A percentile compares a stretch with the other conserved stretches of the same genome.
Evolutionary conservation across 2,888 invertebrate genomes (phyloP).

Genomic region (Pseudococcus jackbeardsleyi): DNA sequence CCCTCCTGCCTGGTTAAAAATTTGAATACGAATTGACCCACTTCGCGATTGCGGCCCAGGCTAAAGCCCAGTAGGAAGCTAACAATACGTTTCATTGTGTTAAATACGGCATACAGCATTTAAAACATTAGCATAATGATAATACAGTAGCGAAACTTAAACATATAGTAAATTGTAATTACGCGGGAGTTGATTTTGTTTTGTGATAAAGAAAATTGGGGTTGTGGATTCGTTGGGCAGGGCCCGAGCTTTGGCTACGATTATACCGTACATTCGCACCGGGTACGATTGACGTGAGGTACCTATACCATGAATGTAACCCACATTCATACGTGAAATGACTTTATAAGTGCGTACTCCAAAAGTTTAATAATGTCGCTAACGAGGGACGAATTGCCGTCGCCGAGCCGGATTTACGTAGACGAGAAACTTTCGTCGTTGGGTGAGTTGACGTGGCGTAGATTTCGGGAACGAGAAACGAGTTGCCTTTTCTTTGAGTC

Average conservation of each 20-base stretch:
- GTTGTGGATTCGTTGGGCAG: constrained; percentile 35
- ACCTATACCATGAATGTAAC: background rate
- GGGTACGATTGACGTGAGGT: background rate
- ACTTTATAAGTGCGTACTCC: constrained; percentile 41
- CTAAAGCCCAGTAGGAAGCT: constrained; percentile 47
- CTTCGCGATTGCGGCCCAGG: background rate
- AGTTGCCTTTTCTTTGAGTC: too few species aligned
- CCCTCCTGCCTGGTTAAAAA: background rate
- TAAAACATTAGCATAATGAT: constrained; percentile 55
- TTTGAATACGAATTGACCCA: constrained; percentile 55
- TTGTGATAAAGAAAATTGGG: constrained; percentile 50
- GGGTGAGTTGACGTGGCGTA: too few species aligned
- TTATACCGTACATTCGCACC: background rate
- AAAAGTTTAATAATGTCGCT: constrained; percentile 27
- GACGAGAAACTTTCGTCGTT: too few species aligned
- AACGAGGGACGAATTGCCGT: background rate
- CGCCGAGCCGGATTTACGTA: too few species aligned
- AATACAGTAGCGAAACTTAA: constrained; percentile 51
- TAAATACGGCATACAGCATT: constrained; percentile 45
- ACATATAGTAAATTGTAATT: constrained; percentile 50
- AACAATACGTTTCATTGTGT: constrained; percentile 55
- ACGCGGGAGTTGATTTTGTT: constrained; percentile 55
- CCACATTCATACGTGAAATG: constrained; percentile 50
- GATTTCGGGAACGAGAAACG: too few species aligned
- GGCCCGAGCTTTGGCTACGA: background rate